Percentiles rank a stretch among this genome's conserved stretches.
Conservation (phyloP, 1,140 invertebrate species). For the Reticulitermes speratus region DNA sequence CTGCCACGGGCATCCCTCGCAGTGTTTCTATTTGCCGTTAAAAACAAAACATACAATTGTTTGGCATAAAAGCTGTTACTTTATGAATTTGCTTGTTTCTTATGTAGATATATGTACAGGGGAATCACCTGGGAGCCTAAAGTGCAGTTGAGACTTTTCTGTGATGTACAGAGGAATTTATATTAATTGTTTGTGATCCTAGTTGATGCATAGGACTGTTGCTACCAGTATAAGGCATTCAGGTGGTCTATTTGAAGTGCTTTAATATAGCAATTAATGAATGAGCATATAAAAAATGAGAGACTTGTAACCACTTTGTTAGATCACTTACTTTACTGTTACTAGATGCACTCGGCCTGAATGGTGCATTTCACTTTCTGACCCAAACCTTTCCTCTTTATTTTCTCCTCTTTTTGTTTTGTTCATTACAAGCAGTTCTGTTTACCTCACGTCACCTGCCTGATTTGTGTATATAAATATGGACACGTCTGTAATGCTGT, state of each 20-base stretch:
- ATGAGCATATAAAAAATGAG: slow-evolving; percentile 12
- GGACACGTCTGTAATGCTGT: slow-evolving; percentile 33
- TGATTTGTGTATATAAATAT: slow-evolving; percentile 33
- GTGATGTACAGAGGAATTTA: slow-evolving; percentile 33
- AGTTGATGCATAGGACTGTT: slow-evolving; percentile 14
- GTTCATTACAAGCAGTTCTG: slow-evolving; percentile 28
- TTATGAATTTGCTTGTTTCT: slow-evolving; percentile 31
- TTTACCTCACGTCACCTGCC: slow-evolving; percentile 35
- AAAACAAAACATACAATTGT: slow-evolving; percentile 23
- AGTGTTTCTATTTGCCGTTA: slow-evolving; percentile 32
- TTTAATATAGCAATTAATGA: slow-evolving; percentile 27
- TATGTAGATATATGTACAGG: slow-evolving; percentile 15
- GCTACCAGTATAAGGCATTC: background rate
- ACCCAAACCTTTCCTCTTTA: background rate
- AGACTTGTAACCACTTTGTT: slow-evolving; percentile 23
- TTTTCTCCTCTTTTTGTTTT: slow-evolving; percentile 3
- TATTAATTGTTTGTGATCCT: slow-evolving; percentile 27
- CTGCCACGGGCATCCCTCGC: slow-evolving; percentile 26
- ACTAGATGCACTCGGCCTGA: background rate
- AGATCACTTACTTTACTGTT: slow-evolving; percentile 23
- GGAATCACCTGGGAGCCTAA: background rate
- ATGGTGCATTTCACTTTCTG: background rate
- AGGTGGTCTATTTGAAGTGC: slow-evolving; percentile 30
- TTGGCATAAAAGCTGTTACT: slow-evolving; percentile 31
- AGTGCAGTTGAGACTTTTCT: slow-evolving; percentile 2